Evolutionary conservation across 2,888 invertebrate genomes (phyloP), one percentile per base, ranked within the genome.

Genomic region (Chalcis sispes): DNA sequence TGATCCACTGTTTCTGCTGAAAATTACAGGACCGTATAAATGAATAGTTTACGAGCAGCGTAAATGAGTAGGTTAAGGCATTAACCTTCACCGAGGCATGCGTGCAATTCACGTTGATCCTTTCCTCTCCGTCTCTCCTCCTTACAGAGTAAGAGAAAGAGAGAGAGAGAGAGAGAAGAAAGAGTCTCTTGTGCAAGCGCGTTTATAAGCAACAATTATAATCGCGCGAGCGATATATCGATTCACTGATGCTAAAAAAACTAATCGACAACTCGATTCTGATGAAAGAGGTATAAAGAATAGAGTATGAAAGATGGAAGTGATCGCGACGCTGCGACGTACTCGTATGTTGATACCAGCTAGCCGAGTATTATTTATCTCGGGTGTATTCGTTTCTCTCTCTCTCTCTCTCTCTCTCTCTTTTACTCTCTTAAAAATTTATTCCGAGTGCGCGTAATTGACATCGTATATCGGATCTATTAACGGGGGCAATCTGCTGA

Each of bases 11-110:
- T 84, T 84, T 82, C 65, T 83, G 85, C 83, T 85, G 85, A 83
- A 88, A 87, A 88, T 88, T 88, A 88, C 87, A 88, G 87, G 86
- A 87, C 83, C 85, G 85, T 84, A 87, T 87, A 87, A 88, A 87
- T 86, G 88, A 87, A 87, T 88, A 88, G 88, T 88, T 88, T 88
- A 87, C 88, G 88, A 87, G 87, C 87, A 85, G 86, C 86, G 86
- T 88, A 87, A 87, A 87, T 85, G 86, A 86, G 84, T 85, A 82
- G 84, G 83, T 83, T 83, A 84, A 86, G 40, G 85, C 84, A 85
- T 86, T 85, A 86, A 85, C 84, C 82, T 80, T 81, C 76, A 36
- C 79, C 77, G 52, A n/a, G n/a, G n/a, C n/a, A n/a, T 56, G 36
- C 5, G 10, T 36, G 10, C 4, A 36, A 15, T n/a, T 46, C 46